Evolutionary conservation across 2,797 vertebrate species (phyloP).

Genomic region (Anguilla megastoma): DNA sequence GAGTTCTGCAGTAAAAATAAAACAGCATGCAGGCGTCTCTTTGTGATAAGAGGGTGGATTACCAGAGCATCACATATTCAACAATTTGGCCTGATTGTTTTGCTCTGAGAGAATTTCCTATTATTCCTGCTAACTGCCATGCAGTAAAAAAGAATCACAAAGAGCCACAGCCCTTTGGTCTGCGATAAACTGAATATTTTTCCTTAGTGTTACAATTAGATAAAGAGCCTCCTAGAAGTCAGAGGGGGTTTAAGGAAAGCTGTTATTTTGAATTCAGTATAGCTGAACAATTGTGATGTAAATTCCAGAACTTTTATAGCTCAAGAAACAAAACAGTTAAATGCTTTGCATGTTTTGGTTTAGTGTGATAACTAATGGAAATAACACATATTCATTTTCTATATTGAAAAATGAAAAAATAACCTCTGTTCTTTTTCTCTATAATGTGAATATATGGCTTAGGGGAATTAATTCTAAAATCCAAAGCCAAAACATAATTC

Average conservation of each 20-base stretch:
- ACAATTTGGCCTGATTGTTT: slow-evolving; percentile 16
- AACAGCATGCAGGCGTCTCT: background rate
- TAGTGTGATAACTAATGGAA: background rate
- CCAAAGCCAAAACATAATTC: background rate
- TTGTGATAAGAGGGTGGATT: slow-evolving; percentile 13
- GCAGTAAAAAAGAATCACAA: background rate
- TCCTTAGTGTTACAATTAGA: background rate
- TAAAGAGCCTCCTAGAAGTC: slow-evolving; percentile 8
- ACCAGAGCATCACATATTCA: background rate
- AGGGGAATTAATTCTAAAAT: background rate
- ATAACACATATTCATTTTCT: background rate
- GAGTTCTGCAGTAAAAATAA: slow-evolving; percentile 6
- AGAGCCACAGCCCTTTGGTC: slow-evolving; percentile 4
- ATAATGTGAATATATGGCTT: background rate
- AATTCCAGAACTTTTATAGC: background rate
- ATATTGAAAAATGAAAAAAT: background rate
- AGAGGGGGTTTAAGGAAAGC: background rate
- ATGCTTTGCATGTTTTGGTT: background rate
- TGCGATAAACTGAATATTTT: background rate
- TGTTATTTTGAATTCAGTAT: background rate
- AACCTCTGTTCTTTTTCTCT: background rate
- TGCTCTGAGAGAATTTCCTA: background rate
- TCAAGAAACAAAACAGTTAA: background rate
- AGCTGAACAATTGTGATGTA: background rate
- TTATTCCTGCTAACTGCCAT: background rate